Base-by-base conservation (phyloP, 2,113 vertebrate genomes). In the Himantopus leucocephalus region DNA sequence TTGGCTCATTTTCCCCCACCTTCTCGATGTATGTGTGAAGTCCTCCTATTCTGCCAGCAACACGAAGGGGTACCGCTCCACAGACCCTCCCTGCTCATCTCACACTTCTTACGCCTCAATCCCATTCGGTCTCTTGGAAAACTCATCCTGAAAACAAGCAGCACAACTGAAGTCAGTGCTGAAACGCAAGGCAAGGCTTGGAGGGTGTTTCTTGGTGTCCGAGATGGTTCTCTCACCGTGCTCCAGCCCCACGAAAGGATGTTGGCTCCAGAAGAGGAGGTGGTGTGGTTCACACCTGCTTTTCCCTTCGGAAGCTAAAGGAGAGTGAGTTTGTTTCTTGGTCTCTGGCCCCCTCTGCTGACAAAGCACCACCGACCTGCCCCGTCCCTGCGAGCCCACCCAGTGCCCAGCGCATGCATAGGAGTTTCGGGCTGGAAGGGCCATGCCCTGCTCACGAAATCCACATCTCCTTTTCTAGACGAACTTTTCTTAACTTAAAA, bases 311-410 rank as follows among this genome's bases (percentile, higher is more conserved):
- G 37, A 45, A 34, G 19, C 60, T 6, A 37, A 7, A 24, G 2
- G 22, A 37, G 9, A 20, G 59, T 0, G 6, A 8, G 30, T 7
- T 14, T 3, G 34, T 90, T 17, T 13, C 39, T 10, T 18, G 91
- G 94, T 70, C 96, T 97, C 83, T 94, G 95, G 97, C 96, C 75
- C 97, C 97, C 97, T 96, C 97, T 98, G 94, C 93, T 92, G 97
- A 94, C 94, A 32, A 14, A 60, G 10, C 21, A 34, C 12, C 55
- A 37, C 14, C 3, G 14, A 24, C 32, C 50, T 29, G 64, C 8
- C 48, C 72, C 30, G 6, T 1, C 23, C 56, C 53, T 14, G 50
- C 18, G 4, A 32, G 41, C 24, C 22, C 66, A 22, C 1, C 15
- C 48, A 20, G 17, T 0, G 11, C 35, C 43, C 47, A 8, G 14